Base-by-base conservation (phyloP, 2,113 vertebrate species). In the Paracanthobrama guichenoti region DNA sequence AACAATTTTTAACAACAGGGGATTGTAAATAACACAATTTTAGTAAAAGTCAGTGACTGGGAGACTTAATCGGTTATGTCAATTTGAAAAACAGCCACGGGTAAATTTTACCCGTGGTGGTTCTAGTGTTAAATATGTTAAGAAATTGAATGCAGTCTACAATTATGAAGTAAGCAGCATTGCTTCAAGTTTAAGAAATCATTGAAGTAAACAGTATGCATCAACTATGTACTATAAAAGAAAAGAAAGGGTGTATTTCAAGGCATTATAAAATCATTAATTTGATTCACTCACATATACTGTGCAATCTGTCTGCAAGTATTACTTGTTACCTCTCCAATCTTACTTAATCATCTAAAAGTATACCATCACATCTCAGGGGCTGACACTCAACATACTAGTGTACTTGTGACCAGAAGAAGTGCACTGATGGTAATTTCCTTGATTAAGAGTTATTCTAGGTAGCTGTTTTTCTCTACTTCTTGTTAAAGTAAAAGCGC, bases 361-460 rank as follows among this genome's bases (percentile, higher is more conserved):
- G 20, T n/a, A 24, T 24, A 78, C 28, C 16, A 20, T 20, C 71
- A 16, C 44, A 74, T 74, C 46, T 50, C 42, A 50, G 44, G 3
- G 72, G 16, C 26, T 46, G 69, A 72, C 39, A 50, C 14, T 11
- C 72, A 20, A 53, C 7, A 74, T 48, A 74, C 44, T 50, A 74
- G 22, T 7, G 4, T 50, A 50, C 44, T 75, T 10, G 72, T 50
- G 18, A 48, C 3, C n/a, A 75, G 14, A n/a, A 42, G 31, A 42
- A 42, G 31, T 59, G 31, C 9, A 24, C 14, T 60, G 6, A 26
- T 5, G 9, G 55, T 9, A 42, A 78, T 60, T 78, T 60, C 22
- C 55, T 60, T 60, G 55, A 79, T 62, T 79, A 18, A 26, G n/a
- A 26, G 76, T 24, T 78, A 78, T 42, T 60, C 31, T 35, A 79